A percentile compares a stretch with the other conserved stretches of the same genome.
These are phyloP conservation scores for Carpatolechia fugitivella DNA, from an alignment of 2,888 invertebrate species.

Conservation along the genomic window DNA sequence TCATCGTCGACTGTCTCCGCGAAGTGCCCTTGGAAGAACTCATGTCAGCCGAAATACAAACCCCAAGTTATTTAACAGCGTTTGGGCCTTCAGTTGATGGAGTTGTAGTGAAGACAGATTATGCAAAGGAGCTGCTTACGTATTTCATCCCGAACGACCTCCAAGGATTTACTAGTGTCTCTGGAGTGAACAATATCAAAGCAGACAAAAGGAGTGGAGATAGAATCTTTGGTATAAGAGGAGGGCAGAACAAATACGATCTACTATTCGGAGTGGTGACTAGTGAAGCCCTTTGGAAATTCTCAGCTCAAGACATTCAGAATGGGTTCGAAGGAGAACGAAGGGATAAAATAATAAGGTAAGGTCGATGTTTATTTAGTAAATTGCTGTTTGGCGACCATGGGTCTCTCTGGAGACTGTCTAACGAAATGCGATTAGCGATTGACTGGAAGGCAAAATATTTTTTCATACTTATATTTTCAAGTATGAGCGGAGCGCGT, in stretches of 20 bases:
- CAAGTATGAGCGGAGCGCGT: too few species aligned
- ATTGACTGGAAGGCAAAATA: not conserved
- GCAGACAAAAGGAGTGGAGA: constrained; percentile 82
- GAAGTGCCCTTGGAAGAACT: constrained; percentile 87
- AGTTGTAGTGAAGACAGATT: constrained; percentile 94
- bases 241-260: constrained; percentile 85
- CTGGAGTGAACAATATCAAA: constrained; percentile 77
- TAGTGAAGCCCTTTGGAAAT: constrained; percentile 94
- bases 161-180: constrained; percentile 81
- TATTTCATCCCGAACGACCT: constrained; percentile 84
- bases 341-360: constrained; percentile 89
- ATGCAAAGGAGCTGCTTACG: constrained; percentile 88
- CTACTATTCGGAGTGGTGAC: constrained; percentile 95
- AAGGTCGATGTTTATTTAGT: constrained; percentile 63
- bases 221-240: constrained; percentile 77
- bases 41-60: constrained; percentile 86
- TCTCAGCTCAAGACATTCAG: constrained; percentile 91
- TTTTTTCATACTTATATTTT: not conserved
- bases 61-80: constrained; percentile 90
- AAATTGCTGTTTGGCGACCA: constrained; percentile 61
- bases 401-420: constrained; percentile 22
- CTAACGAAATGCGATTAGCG: constrained; percentile 4
- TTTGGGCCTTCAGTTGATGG: constrained; percentile 97
- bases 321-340: constrained; percentile 94
- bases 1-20: constrained; percentile 90